phyloP scores from a whole-genome alignment of 1,140 invertebrate genomes.

The Ostrea edulis region DNA sequence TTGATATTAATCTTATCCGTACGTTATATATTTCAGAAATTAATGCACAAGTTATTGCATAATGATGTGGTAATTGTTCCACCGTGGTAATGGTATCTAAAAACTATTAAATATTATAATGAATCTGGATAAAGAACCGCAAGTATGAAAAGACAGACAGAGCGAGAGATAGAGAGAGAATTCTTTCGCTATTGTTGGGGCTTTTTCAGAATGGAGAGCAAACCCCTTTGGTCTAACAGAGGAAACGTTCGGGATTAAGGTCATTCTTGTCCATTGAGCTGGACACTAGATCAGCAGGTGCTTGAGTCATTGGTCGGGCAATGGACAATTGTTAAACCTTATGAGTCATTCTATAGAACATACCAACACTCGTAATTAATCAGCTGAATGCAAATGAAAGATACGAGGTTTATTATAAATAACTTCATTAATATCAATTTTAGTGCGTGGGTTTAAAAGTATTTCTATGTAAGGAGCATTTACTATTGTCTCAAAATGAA shows the following conservation, averaged over 20 bases:
- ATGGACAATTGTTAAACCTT: not conserved
- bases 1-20: not conserved
- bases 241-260: not conserved
- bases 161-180: not conserved
- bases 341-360: not conserved
- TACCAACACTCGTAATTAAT: not conserved
- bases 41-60: too few relatives aligned
- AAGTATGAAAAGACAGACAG: not conserved
- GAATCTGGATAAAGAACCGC: not conserved
- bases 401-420: not conserved
- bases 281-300: not conserved
- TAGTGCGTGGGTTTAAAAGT: not conserved
- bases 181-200: not conserved
- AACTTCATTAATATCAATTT: slow-evolving; percentile 21
- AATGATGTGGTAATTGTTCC: too few relatives aligned
- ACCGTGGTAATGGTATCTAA: too few relatives aligned
- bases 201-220: not conserved
- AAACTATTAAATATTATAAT: not conserved
- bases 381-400: not conserved
- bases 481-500: not conserved
- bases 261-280: not conserved
- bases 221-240: too few relatives aligned
- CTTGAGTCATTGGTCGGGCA: not conserved
- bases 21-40: not conserved
- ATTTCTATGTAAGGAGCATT: not conserved